These are phyloP conservation scores for Rhyacichthys aspro DNA, from an alignment of 2,797 vertebrate genomes.

Conservation along the genomic window DNA sequence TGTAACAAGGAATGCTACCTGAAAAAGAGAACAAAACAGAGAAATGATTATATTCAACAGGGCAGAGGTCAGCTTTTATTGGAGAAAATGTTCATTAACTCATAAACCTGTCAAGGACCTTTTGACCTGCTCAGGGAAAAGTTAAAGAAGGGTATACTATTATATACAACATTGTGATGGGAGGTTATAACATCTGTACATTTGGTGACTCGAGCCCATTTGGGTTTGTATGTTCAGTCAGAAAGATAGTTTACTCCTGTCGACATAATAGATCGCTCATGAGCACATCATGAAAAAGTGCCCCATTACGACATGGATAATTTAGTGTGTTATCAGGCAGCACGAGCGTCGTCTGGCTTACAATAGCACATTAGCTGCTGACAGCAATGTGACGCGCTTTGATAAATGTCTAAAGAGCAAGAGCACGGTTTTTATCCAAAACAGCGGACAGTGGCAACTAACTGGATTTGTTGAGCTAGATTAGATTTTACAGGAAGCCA, in stretches of 20 bases:
- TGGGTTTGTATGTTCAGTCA: constrained; percentile 18
- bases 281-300: constrained; percentile 53
- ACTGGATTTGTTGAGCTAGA: not conserved
- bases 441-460: too few species aligned
- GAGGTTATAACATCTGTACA: not conserved
- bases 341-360: constrained; percentile 54
- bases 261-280: constrained; percentile 56
- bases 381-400: constrained; percentile 43
- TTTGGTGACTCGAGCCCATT: not conserved
- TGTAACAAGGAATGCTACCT: constrained; percentile 16
- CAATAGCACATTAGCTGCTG: constrained; percentile 64
- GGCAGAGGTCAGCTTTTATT: constrained; percentile 14
- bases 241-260: constrained; percentile 29
- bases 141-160: not conserved
- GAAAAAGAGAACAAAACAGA: constrained; percentile 23
- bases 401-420: constrained; percentile 50
- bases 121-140: not conserved
- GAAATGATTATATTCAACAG: constrained; percentile 18
- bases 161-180: too few species aligned
- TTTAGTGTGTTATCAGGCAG: constrained; percentile 59
- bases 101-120: not conserved
- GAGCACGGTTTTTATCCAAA: constrained; percentile 6
- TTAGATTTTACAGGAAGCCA: not conserved
- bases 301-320: constrained; percentile 63
- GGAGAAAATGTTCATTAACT: constrained; percentile 11